Percentiles rank a stretch among this genome's conserved stretches.
These are phyloP conservation scores for Ligdia adustata DNA, from an alignment of 2,888 invertebrate species.

Conservation along the genomic window DNA sequence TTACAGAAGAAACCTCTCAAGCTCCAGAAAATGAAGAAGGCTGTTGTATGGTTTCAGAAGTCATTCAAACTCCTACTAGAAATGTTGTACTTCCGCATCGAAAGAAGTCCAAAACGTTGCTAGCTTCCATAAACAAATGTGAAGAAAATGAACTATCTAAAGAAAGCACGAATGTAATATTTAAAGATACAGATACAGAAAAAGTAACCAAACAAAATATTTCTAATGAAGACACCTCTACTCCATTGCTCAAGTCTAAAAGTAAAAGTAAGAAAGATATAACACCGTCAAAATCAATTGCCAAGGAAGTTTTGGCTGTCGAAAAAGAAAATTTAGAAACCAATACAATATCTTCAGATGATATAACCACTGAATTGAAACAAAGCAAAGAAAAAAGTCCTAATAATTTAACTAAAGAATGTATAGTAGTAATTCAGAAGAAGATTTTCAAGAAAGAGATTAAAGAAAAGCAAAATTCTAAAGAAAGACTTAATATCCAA, in stretches of 20 bases:
- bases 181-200: conserved; percentile 1
- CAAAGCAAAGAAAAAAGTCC: conserved; percentile 52
- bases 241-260: conserved; percentile 17
- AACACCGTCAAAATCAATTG: conserved; percentile 7
- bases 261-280: conserved; percentile 18
- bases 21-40: conserved; percentile 20
- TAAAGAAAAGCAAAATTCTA: conserved; percentile 21
- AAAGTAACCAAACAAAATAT: not conserved
- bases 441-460: conserved; percentile 59
- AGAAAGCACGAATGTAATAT: not conserved
- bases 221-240: conserved; percentile 1
- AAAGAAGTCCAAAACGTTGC: conserved; percentile 59
- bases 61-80: conserved; percentile 53
- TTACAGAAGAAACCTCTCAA: conserved; percentile 36
- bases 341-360: conserved; percentile 5
- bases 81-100: conserved; percentile 49
- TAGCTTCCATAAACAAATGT: conserved; percentile 40
- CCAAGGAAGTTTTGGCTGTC: not conserved
- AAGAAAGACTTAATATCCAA: conserved; percentile 24
- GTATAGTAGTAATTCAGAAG: conserved; percentile 72
- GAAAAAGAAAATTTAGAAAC: conserved; percentile 19
- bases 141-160: conserved; percentile 26
- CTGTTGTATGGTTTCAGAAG: conserved; percentile 16
- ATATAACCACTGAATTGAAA: not conserved
- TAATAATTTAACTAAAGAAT: conserved; percentile 71